Evolutionary conservation across 2,888 invertebrate species (phyloP).

Genomic region (Conomelus anceps): DNA sequence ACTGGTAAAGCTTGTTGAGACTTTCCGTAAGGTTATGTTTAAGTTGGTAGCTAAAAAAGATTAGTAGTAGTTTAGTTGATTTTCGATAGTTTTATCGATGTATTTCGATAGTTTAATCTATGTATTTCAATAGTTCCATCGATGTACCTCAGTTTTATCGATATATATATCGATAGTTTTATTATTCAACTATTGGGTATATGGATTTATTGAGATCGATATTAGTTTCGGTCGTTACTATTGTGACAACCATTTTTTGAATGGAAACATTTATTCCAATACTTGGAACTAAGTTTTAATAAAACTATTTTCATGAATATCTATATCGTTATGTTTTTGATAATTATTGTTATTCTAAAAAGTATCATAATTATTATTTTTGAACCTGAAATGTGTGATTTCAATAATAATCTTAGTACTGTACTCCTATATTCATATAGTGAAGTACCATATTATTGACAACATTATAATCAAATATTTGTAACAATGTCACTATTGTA

Average conservation of each 20-base stretch:
- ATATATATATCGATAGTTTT: not conserved
- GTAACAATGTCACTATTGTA: too few relatives aligned
- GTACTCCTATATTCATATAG: not conserved
- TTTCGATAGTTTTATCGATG: not conserved
- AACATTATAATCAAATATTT: not conserved
- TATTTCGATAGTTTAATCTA: not conserved
- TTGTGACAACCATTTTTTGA: not conserved
- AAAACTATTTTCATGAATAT: too few relatives aligned
- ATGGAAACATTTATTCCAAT: not conserved
- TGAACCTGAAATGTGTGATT: not conserved
- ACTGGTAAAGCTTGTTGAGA: constrained; percentile 59
- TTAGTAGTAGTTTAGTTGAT: not conserved
- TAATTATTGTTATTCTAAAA: not conserved
- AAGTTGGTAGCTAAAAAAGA: constrained; percentile 53
- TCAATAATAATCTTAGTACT: not conserved
- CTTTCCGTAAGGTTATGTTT: constrained; percentile 58
- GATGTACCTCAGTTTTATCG: too few relatives aligned
- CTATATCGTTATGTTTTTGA: too few relatives aligned
- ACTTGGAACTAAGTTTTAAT: not conserved
- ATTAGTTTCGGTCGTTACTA: not conserved
- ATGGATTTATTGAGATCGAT: not conserved
- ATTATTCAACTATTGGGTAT: not conserved
- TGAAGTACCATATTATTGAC: not conserved
- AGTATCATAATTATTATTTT: not conserved
- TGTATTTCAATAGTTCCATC: not conserved